Percentiles rank a stretch among this genome's conserved stretches.
Evolutionary conservation across 2,113 vertebrate genomes (phyloP).

Genomic region (Pampusana beccarii): DNA sequence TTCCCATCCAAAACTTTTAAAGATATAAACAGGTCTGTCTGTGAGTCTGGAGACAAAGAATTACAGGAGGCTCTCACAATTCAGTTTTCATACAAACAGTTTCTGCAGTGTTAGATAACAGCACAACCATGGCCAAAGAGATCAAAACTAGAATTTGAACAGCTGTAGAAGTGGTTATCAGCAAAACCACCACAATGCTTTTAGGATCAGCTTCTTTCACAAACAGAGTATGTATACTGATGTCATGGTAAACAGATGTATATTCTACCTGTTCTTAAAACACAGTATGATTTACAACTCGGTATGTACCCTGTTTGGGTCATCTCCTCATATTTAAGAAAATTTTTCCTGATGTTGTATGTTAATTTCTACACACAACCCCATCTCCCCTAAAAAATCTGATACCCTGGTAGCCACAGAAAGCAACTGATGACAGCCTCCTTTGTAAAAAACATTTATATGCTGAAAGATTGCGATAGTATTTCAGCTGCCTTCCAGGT

Average conservation of each 20-base stretch:
- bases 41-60: background rate
- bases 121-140: background rate
- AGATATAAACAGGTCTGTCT: background rate
- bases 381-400: no score
- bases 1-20: background rate
- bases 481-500: background rate
- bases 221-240: background rate
- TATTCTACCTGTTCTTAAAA: background rate
- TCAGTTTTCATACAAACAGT: background rate
- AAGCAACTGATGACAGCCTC: background rate
- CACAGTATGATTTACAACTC: background rate
- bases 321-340: background rate
- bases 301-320: background rate
- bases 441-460: background rate
- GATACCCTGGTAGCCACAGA: background rate
- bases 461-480: background rate
- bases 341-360: background rate
- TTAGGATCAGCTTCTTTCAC: background rate
- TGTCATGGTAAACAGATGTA: background rate
- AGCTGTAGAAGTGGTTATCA: background rate
- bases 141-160: background rate
- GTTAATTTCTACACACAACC: background rate
- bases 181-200: background rate
- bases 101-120: background rate
- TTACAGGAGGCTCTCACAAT: background rate